These are phyloP conservation scores for Bos taurus DNA, from an alignment of 2,113 vertebrate genomes.

Conservation along the genomic window ARS-UCD2.0 NC_037331.1:106496501-106497000, in stretches of 20 bases:
- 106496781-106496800: not conserved
- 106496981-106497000: not conserved
- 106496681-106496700: not conserved
- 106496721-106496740: not conserved
- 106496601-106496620: not conserved
- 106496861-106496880: not conserved
- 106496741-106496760: not conserved
- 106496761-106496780: not conserved
- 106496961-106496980: not conserved
- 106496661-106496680: not conserved
- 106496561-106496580: not conserved
- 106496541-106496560: not conserved
- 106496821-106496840: not conserved
- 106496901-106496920: not conserved
- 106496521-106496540: not conserved
- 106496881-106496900: not conserved
- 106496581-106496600: not conserved
- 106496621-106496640: not conserved
- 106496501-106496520: not conserved
- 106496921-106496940: not conserved
- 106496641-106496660: not conserved
- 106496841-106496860: not conserved
- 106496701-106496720: not conserved
- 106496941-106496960: not conserved
- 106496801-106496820: not conserved